Evolutionary conservation across 2,797 vertebrate species (phyloP), one percentile per base, ranked within the genome.

Genomic region (Dromococcyx pavoninus): DNA sequence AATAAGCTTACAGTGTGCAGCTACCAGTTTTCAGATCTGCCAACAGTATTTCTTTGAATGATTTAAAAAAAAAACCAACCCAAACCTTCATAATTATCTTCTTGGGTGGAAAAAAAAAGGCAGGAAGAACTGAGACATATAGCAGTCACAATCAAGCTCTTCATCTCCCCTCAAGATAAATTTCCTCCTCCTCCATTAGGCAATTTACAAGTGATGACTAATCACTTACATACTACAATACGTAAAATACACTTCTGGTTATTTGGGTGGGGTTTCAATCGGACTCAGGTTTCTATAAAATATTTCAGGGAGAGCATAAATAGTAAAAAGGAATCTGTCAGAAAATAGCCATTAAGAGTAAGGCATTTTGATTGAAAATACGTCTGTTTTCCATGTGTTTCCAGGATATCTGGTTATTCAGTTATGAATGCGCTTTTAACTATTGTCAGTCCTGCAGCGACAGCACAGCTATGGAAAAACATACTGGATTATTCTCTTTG

Each of bases 41-140:
- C 5, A 24, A 87, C 17, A 73, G 17, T 1, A 15, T 17, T 51
- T 70, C 48, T 83, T 62, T 78, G 84, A 88, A 88, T 85, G 77
- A 92, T 91, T 93, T 16, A 10, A 43, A 10, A 50, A 10, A 54
- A 8, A 62, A 89, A 10, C 43, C 10, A 50, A 10, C 54, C 8
- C 62, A 89, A 95, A 91, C 76, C 50, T 85, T 96, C 95, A 69
- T 61, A 91, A 96, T 93, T 96, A 93, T 95, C 94, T 95, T 95
- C 75, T 92, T 39, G 93, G 85, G 78, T 78, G 62, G 27, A 70
- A 75, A 92, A 44, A 73, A 58, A 25, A 15, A 44, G 43, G 60
- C 82, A 95, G 88, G 65, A 61, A 86, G 35, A 78, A 75, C 30
- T 13, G 32, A 77, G 50, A 61, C 4, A 14, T 10, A 92, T 2